Conservation (phyloP, 1,140 invertebrate species). For the Stenopsyche tienmushanensis region DNA sequence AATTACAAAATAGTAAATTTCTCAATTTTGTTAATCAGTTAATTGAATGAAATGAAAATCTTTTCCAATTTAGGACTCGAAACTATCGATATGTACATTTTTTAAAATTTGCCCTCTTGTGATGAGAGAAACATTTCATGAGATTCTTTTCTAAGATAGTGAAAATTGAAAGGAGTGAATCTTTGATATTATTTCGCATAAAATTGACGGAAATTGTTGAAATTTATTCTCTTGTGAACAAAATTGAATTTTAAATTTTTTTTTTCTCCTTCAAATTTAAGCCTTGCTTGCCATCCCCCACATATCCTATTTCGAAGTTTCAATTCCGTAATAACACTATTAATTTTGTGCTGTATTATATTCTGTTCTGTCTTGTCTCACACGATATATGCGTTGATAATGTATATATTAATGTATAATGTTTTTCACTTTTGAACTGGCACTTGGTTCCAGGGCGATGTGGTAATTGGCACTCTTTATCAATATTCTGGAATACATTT, state of each 20-base stretch:
- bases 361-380: slow-evolving; percentile 29
- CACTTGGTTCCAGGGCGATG: slow-evolving; percentile 56
- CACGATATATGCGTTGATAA: slow-evolving; percentile 10
- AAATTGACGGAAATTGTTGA: slow-evolving; percentile 12
- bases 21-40: too few relatives aligned
- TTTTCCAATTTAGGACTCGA: too few relatives aligned
- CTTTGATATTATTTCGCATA: too few relatives aligned
- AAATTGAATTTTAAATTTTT: slow-evolving; percentile 14
- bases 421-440: slow-evolving; percentile 44
- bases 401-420: not conserved
- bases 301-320: slow-evolving; percentile 12
- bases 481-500: slow-evolving; percentile 55
- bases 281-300: slow-evolving; percentile 37
- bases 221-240: slow-evolving; percentile 17
- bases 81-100: too few relatives aligned
- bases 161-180: too few relatives aligned
- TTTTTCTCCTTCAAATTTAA: slow-evolving; percentile 13
- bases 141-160: too few relatives aligned
- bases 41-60: too few relatives aligned
- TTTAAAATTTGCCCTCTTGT: too few relatives aligned
- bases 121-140: too few relatives aligned
- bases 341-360: slow-evolving; percentile 21
- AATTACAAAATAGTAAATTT: too few relatives aligned
- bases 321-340: slow-evolving; percentile 20
- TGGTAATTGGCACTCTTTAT: slow-evolving; percentile 55